Percentiles rank a stretch among this genome's conserved stretches.
Evolutionary conservation across 2,888 invertebrate species (phyloP).

Genomic region (Drosophila algonquin): DNA sequence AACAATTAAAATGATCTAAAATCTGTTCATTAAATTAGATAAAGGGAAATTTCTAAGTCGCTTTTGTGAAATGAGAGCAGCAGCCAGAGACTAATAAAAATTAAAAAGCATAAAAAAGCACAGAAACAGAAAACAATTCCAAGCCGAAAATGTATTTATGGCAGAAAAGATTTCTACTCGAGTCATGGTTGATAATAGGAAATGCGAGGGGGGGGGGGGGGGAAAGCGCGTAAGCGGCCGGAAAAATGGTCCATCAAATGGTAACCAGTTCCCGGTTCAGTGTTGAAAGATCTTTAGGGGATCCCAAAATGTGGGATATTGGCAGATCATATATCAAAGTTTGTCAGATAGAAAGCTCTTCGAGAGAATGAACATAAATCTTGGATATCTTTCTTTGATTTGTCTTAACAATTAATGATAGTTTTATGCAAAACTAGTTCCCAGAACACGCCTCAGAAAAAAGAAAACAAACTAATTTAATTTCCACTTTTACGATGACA

Average conservation of each 20-base stretch:
- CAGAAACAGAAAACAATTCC: constrained; percentile 8
- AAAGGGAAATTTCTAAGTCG: constrained; percentile 65
- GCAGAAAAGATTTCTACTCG: constrained; percentile 43
- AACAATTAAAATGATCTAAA: constrained; percentile 72
- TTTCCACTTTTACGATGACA: constrained; percentile 25
- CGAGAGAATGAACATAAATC: neutral
- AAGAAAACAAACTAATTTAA: constrained; percentile 34
- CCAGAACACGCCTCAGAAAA: constrained; percentile 43
- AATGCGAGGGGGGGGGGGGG: neutral
- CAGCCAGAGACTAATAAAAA: constrained; percentile 51
- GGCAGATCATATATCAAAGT: constrained; percentile 6
- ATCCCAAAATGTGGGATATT: constrained; percentile 11
- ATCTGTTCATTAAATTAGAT: constrained; percentile 67
- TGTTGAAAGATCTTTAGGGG: constrained; percentile 19
- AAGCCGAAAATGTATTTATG: constrained; percentile 39
- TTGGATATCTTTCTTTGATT: constrained; percentile 16
- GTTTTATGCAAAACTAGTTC: constrained; percentile 36
- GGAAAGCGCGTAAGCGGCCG: constrained; percentile 19
- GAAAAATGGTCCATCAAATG: constrained; percentile 37
- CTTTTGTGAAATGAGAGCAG: constrained; percentile 47
- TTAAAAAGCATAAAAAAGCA: constrained; percentile 63
- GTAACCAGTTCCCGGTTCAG: constrained; percentile 20
- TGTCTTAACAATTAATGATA: constrained; percentile 8
- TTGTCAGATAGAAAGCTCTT: constrained; percentile 26
- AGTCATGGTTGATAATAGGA: constrained; percentile 30